Evolutionary conservation across 1,140 invertebrate genomes (phyloP).

Genomic region (Tribolium madens): DNA sequence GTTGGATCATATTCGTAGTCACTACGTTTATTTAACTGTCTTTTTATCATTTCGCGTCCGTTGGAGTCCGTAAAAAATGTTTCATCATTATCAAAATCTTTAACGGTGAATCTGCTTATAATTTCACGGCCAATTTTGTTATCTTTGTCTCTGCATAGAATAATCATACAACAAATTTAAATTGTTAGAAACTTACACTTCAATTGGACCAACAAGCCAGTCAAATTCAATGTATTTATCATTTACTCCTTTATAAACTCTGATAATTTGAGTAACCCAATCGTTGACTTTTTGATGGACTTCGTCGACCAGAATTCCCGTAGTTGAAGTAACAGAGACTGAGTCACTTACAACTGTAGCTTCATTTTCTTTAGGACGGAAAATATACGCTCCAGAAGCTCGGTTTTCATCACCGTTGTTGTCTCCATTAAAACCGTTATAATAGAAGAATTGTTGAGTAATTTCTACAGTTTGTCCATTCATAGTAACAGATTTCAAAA

Average conservation of each 20-base stretch:
- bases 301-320: constrained; percentile 73
- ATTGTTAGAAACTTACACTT: constrained; percentile 70
- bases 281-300: constrained; percentile 72
- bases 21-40: constrained; percentile 77
- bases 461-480: constrained; percentile 68
- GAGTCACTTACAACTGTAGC: constrained; percentile 65
- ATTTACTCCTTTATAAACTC: constrained; percentile 70
- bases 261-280: constrained; percentile 75
- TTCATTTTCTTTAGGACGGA: constrained; percentile 74
- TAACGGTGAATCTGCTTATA: constrained; percentile 66
- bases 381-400: constrained; percentile 88
- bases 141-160: constrained; percentile 49
- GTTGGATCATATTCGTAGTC: constrained; percentile 75
- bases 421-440: constrained; percentile 69
- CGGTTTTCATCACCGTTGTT: constrained; percentile 66
- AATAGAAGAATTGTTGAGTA: constrained; percentile 76
- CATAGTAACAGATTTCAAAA: constrained; percentile 70
- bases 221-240: constrained; percentile 83
- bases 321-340: constrained; percentile 68
- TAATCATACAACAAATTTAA: not conserved
- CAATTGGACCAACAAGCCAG: constrained; percentile 90
- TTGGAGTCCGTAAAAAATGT: constrained; percentile 80
- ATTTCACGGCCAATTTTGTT: constrained; percentile 73
- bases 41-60: constrained; percentile 75
- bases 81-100: constrained; percentile 65